Evolutionary conservation across 1,140 invertebrate species (phyloP).

Genomic region (Philotrypesis tridentata): DNA sequence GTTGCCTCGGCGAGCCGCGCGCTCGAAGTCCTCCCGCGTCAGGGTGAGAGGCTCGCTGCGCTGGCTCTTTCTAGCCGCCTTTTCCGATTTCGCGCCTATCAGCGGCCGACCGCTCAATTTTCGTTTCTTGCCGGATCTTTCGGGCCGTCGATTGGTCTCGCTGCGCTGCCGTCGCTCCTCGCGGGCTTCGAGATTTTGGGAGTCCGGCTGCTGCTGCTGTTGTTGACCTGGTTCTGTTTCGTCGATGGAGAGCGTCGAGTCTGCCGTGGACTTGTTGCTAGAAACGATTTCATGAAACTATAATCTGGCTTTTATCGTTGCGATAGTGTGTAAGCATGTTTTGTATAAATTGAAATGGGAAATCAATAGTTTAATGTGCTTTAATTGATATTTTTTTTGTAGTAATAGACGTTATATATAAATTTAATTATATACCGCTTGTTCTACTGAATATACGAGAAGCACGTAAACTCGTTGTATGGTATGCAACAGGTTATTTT

Average conservation of each 20-base stretch:
- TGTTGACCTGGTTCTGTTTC: no score
- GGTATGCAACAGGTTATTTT: neutral
- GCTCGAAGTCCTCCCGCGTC: slow-evolving; percentile 57
- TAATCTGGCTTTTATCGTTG: no score
- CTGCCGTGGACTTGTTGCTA: no score
- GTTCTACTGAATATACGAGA: neutral
- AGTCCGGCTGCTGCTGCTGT: neutral
- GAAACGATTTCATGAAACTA: no score
- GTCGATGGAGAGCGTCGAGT: no score
- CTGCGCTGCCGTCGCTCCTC: no score
- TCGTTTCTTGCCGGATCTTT: neutral
- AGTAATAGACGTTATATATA: no score
- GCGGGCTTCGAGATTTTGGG: neutral
- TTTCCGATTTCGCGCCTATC: slow-evolving; percentile 15
- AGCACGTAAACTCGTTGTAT: neutral
- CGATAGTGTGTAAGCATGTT: no score
- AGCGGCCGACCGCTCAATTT: neutral
- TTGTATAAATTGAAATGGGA: no score
- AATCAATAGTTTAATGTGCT: neutral
- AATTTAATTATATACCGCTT: no score
- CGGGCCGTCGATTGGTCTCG: neutral
- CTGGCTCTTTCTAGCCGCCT: slow-evolving; percentile 52
- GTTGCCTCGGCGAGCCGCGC: slow-evolving; percentile 22
- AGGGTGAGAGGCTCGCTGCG: slow-evolving; percentile 53
- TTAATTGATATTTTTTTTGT: neutral